These are phyloP conservation scores for Antigone vipio DNA, from an alignment of 2,113 vertebrate species.

Conservation along the genomic window DNA sequence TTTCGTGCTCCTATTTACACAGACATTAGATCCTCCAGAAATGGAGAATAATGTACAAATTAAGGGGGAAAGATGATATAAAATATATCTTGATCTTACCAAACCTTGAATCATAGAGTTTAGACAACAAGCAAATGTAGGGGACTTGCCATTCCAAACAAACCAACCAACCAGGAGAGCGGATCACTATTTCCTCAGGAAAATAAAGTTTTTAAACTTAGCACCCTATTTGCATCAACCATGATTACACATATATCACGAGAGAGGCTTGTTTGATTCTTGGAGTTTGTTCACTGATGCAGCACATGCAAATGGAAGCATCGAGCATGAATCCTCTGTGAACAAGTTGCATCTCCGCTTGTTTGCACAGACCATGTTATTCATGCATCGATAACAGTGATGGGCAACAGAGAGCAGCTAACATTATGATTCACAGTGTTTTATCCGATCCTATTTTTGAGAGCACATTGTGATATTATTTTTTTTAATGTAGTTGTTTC, in stretches of 20 bases:
- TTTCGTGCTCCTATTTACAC: neutral
- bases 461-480: neutral
- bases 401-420: neutral
- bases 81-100: neutral
- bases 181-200: neutral
- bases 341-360: neutral
- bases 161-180: neutral
- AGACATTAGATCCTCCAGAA: neutral
- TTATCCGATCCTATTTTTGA: neutral
- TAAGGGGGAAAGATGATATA: neutral
- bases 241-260: neutral
- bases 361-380: neutral
- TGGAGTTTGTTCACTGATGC: neutral
- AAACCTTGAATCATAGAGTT: neutral
- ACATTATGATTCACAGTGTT: neutral
- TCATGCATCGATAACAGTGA: neutral
- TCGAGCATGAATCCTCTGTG: neutral
- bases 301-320: conserved; percentile 14
- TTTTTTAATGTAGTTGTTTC: neutral
- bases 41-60: neutral
- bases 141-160: neutral
- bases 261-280: neutral
- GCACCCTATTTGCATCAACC: neutral
- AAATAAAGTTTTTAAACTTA: neutral
- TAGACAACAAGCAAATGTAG: neutral